Evolutionary conservation across 2,888 invertebrate species (phyloP).

Genomic region (Thecocarcelia acutangulata): DNA sequence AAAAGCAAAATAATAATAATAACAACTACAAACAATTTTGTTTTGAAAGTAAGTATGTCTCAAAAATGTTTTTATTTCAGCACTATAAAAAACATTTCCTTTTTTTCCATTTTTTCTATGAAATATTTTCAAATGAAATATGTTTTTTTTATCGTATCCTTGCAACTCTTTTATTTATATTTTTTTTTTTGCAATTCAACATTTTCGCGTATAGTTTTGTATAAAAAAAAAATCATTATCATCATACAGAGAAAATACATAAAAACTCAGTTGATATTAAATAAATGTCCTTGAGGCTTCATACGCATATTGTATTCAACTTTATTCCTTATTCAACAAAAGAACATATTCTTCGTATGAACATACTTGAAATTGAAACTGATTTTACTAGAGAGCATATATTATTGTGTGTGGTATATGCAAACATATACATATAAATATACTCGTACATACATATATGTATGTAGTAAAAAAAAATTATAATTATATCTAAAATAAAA

Average conservation of each 20-base stretch:
- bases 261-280: conserved; percentile 44
- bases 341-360: not conserved
- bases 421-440: no score
- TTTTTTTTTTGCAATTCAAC: no score
- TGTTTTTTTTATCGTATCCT: conserved; percentile 2
- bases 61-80: conserved; percentile 34
- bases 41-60: conserved; percentile 32
- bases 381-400: not conserved
- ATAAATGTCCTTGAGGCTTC: conserved; percentile 47
- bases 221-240: not conserved
- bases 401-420: no score
- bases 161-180: not conserved
- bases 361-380: conserved; percentile 13
- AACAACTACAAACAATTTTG: conserved; percentile 22
- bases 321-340: conserved; percentile 10
- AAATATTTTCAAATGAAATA: conserved; percentile 14
- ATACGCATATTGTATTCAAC: not conserved
- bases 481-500: no score
- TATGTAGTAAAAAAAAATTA: no score
- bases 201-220: not conserved
- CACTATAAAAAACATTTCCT: not conserved
- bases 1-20: conserved; percentile 24
- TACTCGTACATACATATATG: no score
- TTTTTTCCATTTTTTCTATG: conserved; percentile 5
- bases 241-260: conserved; percentile 9